Conservation (phyloP, 1,140 invertebrate species). For the Sarcophaga peregrina region DNA sequence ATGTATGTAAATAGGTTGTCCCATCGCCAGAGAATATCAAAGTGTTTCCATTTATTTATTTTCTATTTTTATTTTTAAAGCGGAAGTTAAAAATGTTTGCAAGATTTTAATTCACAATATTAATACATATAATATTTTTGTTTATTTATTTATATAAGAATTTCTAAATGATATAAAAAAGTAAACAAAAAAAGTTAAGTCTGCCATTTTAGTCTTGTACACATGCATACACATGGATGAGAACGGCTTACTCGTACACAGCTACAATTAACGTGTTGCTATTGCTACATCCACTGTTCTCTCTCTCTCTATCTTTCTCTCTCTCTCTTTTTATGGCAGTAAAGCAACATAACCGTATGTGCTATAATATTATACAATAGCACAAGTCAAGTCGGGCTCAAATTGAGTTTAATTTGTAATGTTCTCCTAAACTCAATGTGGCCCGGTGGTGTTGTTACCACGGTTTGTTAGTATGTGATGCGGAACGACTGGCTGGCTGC, state of each 20-base stretch:
- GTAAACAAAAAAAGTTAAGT: neutral
- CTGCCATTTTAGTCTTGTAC: neutral
- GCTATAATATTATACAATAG: neutral
- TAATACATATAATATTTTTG: no score
- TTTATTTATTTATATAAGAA: no score
- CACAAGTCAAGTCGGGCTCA: neutral
- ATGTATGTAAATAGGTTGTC: no score
- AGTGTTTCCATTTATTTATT: no score
- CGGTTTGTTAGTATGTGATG: neutral
- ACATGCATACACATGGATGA: neutral
- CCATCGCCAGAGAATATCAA: no score
- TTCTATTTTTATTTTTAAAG: no score
- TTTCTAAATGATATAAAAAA: neutral
- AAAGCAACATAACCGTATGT: neutral
- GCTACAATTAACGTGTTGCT: neutral
- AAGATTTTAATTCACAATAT: no score
- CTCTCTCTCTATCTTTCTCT: neutral
- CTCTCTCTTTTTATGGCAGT: neutral
- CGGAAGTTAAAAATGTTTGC: no score
- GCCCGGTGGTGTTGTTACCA: neutral
- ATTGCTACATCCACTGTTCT: no score
- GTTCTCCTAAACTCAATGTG: neutral
- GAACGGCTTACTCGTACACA: neutral
- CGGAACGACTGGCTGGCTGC: neutral
- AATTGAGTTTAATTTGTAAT: constrained; percentile 22